Evolutionary conservation across 2,888 invertebrate species (phyloP).

Genomic region (Junonia oenone): DNA sequence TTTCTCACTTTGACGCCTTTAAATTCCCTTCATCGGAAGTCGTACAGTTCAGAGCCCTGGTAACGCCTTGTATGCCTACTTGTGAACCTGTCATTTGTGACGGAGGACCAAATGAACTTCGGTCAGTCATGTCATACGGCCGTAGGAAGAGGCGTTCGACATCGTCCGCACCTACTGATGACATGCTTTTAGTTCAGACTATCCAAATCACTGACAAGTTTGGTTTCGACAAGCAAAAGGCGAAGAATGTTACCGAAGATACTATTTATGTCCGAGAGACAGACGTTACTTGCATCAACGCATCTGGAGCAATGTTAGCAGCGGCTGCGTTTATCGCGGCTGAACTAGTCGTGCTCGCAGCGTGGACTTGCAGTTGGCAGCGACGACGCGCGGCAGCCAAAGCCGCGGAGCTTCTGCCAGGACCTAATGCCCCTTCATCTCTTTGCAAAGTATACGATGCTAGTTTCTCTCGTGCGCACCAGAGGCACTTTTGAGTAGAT

Average conservation of each 20-base stretch:
- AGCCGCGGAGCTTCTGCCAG: slow-evolving; percentile 84
- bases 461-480: slow-evolving; percentile 88
- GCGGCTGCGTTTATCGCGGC: slow-evolving; percentile 91
- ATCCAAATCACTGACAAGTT: slow-evolving; percentile 96
- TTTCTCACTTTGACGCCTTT: slow-evolving; percentile 96
- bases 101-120: slow-evolving; percentile 89
- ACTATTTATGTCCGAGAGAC: slow-evolving; percentile 85
- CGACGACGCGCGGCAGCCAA: slow-evolving; percentile 84
- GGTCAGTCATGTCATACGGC: slow-evolving; percentile 91
- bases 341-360: slow-evolving; percentile 91
- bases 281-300: slow-evolving; percentile 84
- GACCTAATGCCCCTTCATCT: slow-evolving; percentile 76
- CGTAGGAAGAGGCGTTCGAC: slow-evolving; percentile 87
- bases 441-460: slow-evolving; percentile 93
- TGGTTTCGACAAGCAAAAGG: slow-evolving; percentile 87
- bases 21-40: slow-evolving; percentile 97
- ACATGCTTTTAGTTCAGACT: slow-evolving; percentile 92
- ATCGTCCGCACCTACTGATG: slow-evolving; percentile 82
- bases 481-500: slow-evolving; percentile 72
- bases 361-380: slow-evolving; percentile 94
- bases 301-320: slow-evolving; percentile 90
- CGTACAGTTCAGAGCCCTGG: slow-evolving; percentile 96
- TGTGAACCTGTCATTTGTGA: slow-evolving; percentile 96
- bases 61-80: slow-evolving; percentile 95
- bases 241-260: slow-evolving; percentile 83